Evolutionary conservation across 2,888 invertebrate genomes (phyloP).

Genomic region (Megastigmus dorsalis): DNA sequence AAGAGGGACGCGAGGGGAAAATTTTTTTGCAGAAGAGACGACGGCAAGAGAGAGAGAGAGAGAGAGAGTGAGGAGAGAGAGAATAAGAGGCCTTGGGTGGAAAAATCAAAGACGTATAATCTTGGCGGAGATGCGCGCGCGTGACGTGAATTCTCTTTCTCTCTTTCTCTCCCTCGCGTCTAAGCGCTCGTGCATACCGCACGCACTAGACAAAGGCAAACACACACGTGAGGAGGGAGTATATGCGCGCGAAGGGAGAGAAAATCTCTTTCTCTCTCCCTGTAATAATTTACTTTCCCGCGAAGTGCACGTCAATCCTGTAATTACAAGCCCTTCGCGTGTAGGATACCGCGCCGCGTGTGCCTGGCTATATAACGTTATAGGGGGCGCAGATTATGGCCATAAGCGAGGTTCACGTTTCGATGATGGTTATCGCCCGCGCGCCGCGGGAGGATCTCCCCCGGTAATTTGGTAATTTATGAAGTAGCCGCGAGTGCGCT

Average conservation of each 20-base stretch:
- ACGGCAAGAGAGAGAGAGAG: neutral
- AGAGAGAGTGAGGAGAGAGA: neutral
- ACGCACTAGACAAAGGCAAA: constrained; percentile 42
- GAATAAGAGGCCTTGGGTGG: constrained; percentile 20
- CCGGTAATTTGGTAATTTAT: constrained; percentile 47
- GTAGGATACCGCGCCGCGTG: too few relatives aligned
- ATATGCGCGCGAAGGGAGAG: too few relatives aligned
- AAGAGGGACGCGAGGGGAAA: too few relatives aligned
- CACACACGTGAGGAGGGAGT: neutral
- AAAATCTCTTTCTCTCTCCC: neutral
- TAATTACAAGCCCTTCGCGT: constrained; percentile 46
- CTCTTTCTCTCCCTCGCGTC: too few relatives aligned
- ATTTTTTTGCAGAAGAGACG: neutral
- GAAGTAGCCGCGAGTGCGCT: neutral
- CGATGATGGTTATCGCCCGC: constrained; percentile 42
- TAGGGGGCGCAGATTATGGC: too few relatives aligned
- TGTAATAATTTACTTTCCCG: constrained; percentile 43
- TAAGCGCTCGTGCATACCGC: constrained; percentile 20
- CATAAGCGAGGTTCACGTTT: neutral
- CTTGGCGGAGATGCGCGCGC: constrained; percentile 34
- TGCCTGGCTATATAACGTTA: too few relatives aligned
- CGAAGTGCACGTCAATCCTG: constrained; percentile 34
- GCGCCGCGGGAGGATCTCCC: constrained; percentile 9
- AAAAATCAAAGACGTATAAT: constrained; percentile 48
- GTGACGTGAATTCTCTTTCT: constrained; percentile 36